Evolutionary conservation across 2,113 vertebrate genomes (phyloP), one percentile per base, ranked within the genome.

Genomic region (Odobenus rosmarus): DNA sequence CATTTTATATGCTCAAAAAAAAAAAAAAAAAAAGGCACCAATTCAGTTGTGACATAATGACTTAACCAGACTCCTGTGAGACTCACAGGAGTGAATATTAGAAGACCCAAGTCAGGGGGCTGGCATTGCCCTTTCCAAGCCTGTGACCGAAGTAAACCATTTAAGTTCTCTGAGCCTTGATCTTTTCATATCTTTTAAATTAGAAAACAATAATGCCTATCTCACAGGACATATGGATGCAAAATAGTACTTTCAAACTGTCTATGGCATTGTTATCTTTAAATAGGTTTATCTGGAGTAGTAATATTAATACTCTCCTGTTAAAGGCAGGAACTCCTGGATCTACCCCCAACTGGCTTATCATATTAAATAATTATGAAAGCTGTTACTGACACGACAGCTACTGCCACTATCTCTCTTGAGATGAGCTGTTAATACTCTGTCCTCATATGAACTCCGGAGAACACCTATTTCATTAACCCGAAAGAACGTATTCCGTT

Each of bases 381-480:
- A 93, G 49, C 31, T 19, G 13, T 69, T 82, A 69, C 14, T 88
- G 33, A 82, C 21, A 95, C 42, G 26, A 59, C 19, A 24, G 69
- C 84, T 88, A 10, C 55, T 83, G 33, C 85, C 85, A 62, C 36
- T 69, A 59, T 33, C 42, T 94, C 85, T 74, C 53, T 62, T 85
- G 59, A 84, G 59, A 74, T 62, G 62, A 79, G 77, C n/a, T 82
- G 24, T 61, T 94, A 96, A 88, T 82, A 72, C 31, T 91, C 39
- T 21, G 46, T 92, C 89, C 92, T 89, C 36, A 77, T 9, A 14
- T 93, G 87, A 97, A 86, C 90, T 83, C 92, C 55, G 46, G 76
- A 87, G 95, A 95, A 82, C 28, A 81, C 61, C 72, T 94, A 88
- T 69, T 86, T 49, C 61, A 86, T 80, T 95, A 94, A 72, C 46